Evolutionary conservation across 2,888 invertebrate species (phyloP).

Genomic region (Orchestes rusci): DNA sequence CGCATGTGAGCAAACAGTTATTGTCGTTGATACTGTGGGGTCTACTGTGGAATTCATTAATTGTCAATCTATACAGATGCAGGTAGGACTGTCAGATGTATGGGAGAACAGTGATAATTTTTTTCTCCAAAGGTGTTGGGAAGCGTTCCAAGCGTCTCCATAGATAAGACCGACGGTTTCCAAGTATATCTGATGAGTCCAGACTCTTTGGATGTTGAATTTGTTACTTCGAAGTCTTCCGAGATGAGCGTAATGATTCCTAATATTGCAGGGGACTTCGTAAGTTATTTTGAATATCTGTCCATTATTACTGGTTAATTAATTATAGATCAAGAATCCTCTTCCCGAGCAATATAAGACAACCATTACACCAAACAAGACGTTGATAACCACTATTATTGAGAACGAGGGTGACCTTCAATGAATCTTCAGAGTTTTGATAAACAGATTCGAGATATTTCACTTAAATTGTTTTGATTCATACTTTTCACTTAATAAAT

Average conservation of each 20-base stretch:
- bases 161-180: conserved; percentile 98
- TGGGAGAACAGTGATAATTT: neutral
- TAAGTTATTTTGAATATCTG: conserved; percentile 12
- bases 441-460: no score
- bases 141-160: conserved; percentile 89
- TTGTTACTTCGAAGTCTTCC: conserved; percentile 94
- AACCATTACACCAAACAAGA: conserved; percentile 52
- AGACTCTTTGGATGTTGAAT: conserved; percentile 79
- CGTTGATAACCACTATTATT: conserved; percentile 66
- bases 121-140: conserved; percentile 67
- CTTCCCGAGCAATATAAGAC: conserved; percentile 97
- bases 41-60: conserved; percentile 96
- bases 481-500: no score
- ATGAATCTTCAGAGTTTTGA: no score
- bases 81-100: conserved; percentile 58
- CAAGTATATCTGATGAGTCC: conserved; percentile 93
- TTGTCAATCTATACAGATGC: conserved; percentile 96
- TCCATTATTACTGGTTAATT: conserved; percentile 1
- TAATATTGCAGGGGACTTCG: conserved; percentile 45
- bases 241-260: conserved; percentile 98
- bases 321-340: conserved; percentile 76
- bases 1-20: conserved; percentile 91
- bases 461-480: no score
- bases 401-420: conserved; percentile 76
- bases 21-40: conserved; percentile 91